These are phyloP conservation scores for Carapus acus DNA, from an alignment of 2,797 vertebrate genomes.

Conservation along the genomic window DNA sequence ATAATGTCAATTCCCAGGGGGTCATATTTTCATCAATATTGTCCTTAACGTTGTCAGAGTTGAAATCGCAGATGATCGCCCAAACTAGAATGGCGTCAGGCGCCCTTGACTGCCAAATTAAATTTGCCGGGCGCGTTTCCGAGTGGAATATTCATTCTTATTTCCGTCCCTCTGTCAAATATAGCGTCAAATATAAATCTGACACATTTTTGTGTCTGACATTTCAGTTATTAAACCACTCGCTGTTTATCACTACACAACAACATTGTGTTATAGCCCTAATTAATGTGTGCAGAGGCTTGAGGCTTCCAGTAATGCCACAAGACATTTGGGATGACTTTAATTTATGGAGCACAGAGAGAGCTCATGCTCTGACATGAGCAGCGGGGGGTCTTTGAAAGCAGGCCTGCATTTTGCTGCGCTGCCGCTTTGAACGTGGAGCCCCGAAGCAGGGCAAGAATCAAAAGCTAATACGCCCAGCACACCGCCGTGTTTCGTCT, in stretches of 20 bases:
- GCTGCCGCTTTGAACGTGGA: constrained; percentile 90
- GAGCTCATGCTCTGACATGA: constrained; percentile 92
- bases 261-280: constrained; percentile 75
- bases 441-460: constrained; percentile 89
- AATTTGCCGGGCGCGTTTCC: neutral
- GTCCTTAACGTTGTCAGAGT: constrained; percentile 33
- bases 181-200: constrained; percentile 1
- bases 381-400: constrained; percentile 92
- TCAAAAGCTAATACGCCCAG: constrained; percentile 90
- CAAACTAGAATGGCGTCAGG: neutral
- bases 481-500: constrained; percentile 77
- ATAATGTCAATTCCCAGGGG: constrained; percentile 52
- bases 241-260: constrained; percentile 75
- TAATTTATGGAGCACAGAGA: constrained; percentile 93
- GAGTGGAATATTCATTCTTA: too few species aligned
- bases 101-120: too few species aligned
- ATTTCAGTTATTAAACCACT: constrained; percentile 29
- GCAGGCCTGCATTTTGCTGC: constrained; percentile 81
- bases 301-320: constrained; percentile 81
- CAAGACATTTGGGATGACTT: constrained; percentile 86
- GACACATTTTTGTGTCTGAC: constrained; percentile 9
- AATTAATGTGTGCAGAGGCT: constrained; percentile 79
- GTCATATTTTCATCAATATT: constrained; percentile 52
- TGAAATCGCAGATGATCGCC: constrained; percentile 5
- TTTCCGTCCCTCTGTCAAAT: constrained; percentile 2